Percentiles rank a stretch among this genome's conserved stretches.
Evolutionary conservation across 2,113 vertebrate genomes (phyloP).

Genomic region (Saccopteryx bilineata): DNA sequence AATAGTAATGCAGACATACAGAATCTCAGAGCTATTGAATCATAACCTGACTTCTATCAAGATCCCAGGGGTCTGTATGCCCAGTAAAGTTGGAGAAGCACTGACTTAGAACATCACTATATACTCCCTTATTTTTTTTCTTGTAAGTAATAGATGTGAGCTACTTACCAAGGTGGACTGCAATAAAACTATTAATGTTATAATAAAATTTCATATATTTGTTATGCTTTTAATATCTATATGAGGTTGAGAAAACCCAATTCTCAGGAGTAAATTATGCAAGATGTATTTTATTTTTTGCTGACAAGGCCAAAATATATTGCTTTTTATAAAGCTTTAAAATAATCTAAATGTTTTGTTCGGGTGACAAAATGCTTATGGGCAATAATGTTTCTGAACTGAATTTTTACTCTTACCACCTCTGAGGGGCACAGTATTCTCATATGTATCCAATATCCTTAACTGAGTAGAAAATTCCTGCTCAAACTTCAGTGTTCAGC

Average conservation of each 20-base stretch:
- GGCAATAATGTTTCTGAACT: neutral
- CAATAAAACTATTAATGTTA: slow-evolving; percentile 43
- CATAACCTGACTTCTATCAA: neutral
- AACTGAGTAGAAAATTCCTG: neutral
- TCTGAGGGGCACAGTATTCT: neutral
- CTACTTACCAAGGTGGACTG: neutral
- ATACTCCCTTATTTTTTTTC: neutral
- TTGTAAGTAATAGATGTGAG: neutral
- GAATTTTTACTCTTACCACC: slow-evolving; percentile 1
- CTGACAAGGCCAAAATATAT: neutral
- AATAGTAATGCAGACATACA: neutral
- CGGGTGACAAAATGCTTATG: slow-evolving; percentile 11
- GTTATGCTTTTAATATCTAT: neutral
- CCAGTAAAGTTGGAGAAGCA: neutral
- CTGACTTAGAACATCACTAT: slow-evolving; percentile 42
- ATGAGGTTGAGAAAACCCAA: neutral
- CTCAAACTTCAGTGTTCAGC: neutral
- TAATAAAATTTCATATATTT: slow-evolving; percentile 39
- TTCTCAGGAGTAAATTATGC: neutral
- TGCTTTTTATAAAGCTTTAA: slow-evolving; percentile 43
- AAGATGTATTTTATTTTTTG: slow-evolving; percentile 21
- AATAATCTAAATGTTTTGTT: neutral
- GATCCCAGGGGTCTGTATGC: neutral
- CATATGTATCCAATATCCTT: neutral
- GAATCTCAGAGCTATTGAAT: neutral